Evolutionary conservation across 2,888 invertebrate genomes (phyloP).

Genomic region (Lochmaea capreae): DNA sequence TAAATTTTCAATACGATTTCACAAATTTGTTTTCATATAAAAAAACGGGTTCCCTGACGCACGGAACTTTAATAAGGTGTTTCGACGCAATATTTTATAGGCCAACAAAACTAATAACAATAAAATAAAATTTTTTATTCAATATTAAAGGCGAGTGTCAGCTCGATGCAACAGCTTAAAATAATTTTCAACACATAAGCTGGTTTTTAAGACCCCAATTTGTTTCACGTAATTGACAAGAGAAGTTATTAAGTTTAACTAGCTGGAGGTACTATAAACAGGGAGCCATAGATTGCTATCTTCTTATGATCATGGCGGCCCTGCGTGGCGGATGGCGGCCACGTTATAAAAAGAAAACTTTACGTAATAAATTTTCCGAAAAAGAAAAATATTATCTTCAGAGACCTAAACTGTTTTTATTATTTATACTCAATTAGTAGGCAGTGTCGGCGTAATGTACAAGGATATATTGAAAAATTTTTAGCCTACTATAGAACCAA

Average conservation of each 20-base stretch:
- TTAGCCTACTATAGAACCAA: too few relatives aligned
- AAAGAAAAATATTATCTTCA: not conserved
- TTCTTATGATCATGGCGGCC: conserved; percentile 47
- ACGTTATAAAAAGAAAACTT: conserved; percentile 43
- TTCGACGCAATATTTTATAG: not conserved
- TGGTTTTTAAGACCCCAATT: conserved; percentile 41
- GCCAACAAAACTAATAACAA: conserved; percentile 16
- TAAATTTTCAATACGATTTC: too few relatives aligned
- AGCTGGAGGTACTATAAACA: conserved; percentile 48
- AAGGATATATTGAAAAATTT: too few relatives aligned
- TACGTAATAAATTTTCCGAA: conserved; percentile 43
- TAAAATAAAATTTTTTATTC: conserved; percentile 20
- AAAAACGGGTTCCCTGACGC: too few relatives aligned
- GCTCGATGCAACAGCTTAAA: conserved; percentile 17
- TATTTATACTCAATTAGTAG: not conserved
- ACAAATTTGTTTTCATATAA: too few relatives aligned
- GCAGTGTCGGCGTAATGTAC: not conserved
- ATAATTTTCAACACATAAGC: conserved; percentile 30
- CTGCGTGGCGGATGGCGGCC: conserved; percentile 15
- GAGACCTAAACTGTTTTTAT: conserved; percentile 6
- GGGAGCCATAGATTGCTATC: conserved; percentile 50
- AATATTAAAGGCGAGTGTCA: conserved; percentile 16
- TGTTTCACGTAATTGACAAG: conserved; percentile 52
- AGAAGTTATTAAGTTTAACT: conserved; percentile 50
- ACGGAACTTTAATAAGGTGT: too few relatives aligned